Percentiles rank a stretch among this genome's conserved stretches.
phyloP scores from a whole-genome alignment of 2,113 vertebrate species.

The Aegotheles bennettii region DNA sequence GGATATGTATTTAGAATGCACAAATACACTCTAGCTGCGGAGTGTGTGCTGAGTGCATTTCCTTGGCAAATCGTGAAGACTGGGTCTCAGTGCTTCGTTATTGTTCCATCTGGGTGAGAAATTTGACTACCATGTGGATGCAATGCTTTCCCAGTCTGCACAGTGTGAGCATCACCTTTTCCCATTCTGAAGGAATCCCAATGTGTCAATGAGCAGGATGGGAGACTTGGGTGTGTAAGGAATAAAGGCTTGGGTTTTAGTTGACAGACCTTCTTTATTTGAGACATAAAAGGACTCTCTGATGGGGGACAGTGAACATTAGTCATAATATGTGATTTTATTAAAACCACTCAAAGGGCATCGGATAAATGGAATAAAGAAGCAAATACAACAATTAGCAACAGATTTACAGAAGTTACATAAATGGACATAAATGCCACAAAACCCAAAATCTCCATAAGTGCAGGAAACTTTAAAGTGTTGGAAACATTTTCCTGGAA shows the following conservation, averaged over 20 bases:
- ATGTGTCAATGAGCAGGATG: not conserved
- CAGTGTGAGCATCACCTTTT: not conserved
- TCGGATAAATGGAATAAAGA: constrained; percentile 38
- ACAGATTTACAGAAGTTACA: constrained; percentile 53
- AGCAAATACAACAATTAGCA: constrained; percentile 52
- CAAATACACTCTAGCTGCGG: not conserved
- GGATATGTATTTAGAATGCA: not conserved
- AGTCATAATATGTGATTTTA: constrained; percentile 58
- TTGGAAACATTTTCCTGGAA: constrained; percentile 44
- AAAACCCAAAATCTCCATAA: not conserved
- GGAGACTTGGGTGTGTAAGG: not conserved
- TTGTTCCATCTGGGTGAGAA: not conserved
- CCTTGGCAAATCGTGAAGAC: not conserved
- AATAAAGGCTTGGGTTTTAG: not conserved
- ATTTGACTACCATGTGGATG: not conserved
- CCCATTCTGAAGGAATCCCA: not conserved
- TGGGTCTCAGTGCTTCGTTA: not conserved
- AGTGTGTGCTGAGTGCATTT: not conserved
- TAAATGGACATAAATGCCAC: constrained; percentile 50
- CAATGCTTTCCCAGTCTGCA: not conserved
- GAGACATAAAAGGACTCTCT: constrained; percentile 37
- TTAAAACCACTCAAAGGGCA: constrained; percentile 61
- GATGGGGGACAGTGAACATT: not conserved
- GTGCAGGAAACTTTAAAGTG: constrained; percentile 11
- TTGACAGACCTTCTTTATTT: constrained; percentile 16